A percentile compares a stretch with the other conserved stretches of the same genome.
phyloP scores from a whole-genome alignment of 2,113 vertebrate species.

The Shinisaurus crocodilurus region DNA sequence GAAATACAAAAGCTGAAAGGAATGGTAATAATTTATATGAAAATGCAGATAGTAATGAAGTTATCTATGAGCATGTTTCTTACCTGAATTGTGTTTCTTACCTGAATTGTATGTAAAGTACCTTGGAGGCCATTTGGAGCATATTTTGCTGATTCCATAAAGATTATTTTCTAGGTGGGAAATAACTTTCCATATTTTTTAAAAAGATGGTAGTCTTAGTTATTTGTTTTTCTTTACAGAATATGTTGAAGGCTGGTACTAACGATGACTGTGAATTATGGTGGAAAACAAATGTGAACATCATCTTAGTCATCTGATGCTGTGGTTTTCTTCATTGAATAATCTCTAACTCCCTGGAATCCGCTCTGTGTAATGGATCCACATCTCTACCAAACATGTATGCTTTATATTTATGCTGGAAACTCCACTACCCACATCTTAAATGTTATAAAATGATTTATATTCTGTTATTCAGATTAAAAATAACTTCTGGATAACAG shows the following conservation, averaged over 20 bases:
- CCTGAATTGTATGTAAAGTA: background rate
- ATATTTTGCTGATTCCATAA: background rate
- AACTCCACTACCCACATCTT: slow-evolving; percentile 25
- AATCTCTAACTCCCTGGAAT: slow-evolving; percentile 28
- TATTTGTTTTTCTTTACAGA: slow-evolving; percentile 61
- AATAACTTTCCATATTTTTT: background rate
- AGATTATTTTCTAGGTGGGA: background rate
- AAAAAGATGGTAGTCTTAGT: background rate
- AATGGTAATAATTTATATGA: background rate
- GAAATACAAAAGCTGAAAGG: background rate
- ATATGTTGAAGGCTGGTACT: slow-evolving; percentile 28
- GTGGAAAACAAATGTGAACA: slow-evolving; percentile 5
- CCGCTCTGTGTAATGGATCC: slow-evolving; percentile 14
- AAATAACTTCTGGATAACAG: background rate
- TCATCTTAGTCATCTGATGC: background rate
- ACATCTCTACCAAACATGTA: slow-evolving; percentile 31
- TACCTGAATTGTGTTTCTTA: no score
- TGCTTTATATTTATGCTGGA: slow-evolving; percentile 35
- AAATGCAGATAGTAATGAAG: background rate
- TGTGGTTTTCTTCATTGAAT: slow-evolving; percentile 34
- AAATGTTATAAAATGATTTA: slow-evolving; percentile 31
- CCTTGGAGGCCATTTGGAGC: background rate
- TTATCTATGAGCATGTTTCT: background rate
- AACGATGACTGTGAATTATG: slow-evolving; percentile 32
- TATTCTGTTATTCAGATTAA: background rate